phyloP scores from a whole-genome alignment of 1,140 invertebrate species.

The Phocides pigmalion region DNA sequence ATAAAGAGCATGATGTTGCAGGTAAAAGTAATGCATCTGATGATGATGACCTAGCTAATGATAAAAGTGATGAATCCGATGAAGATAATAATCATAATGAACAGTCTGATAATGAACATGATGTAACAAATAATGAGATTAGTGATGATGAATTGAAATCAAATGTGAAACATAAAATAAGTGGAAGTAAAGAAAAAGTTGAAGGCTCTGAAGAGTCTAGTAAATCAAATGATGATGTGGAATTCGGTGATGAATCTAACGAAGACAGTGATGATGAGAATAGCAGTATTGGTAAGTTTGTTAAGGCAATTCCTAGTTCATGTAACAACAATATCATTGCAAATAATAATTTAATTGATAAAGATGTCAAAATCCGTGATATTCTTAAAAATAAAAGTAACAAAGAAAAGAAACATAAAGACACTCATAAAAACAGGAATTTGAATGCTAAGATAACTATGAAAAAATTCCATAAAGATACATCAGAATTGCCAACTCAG shows the following conservation, averaged over 20 bases:
- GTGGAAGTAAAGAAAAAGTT: not conserved
- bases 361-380: not conserved
- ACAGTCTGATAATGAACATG: constrained; percentile 25
- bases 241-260: not conserved
- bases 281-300: constrained; percentile 9
- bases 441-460: constrained; percentile 66
- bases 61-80: constrained; percentile 25
- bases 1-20: constrained; percentile 25
- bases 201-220: constrained; percentile 2
- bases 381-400: too few relatives aligned
- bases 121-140: constrained; percentile 18
- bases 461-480: constrained; percentile 68
- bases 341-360: constrained; percentile 18
- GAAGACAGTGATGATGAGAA: constrained; percentile 23
- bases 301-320: not conserved
- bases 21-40: constrained; percentile 30
- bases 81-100: constrained; percentile 27
- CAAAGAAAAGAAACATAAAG: constrained; percentile 49
- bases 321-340: constrained; percentile 17
- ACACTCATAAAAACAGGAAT: constrained; percentile 66
- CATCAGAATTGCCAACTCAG: constrained; percentile 43
- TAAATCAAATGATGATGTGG: constrained; percentile 19
- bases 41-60: constrained; percentile 30
- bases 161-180: not conserved
- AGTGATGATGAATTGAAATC: constrained; percentile 27